Evolutionary conservation across 2,113 vertebrate species (phyloP), one percentile per base, ranked within the genome.

Genomic region (Ranitomeya imitator): DNA sequence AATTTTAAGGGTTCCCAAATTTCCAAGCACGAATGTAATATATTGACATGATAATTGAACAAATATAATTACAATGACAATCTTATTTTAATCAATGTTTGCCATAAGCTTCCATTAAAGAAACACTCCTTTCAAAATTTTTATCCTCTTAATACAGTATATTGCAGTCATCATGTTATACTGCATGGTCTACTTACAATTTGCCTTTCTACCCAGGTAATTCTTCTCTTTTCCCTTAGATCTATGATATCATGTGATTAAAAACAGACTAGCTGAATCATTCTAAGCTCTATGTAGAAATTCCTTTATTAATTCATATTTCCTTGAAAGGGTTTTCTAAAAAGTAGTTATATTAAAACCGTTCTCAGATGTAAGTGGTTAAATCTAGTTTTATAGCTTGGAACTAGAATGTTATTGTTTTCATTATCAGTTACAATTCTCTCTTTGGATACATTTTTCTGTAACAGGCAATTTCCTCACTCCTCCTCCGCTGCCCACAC

Each of bases 391-490:
- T 69, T 26, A 26, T 26, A 69, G 23, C 67, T 26, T 26, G 67
- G n/a, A 13, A 37, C n/a, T 73, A 73, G 71, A 19, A 74, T n/a
- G 19, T 54, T 52, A 21, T 77, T 78, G 45, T 78, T 78, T 78
- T 78, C 52, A 78, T 78, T 54, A 54, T 54, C 16, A 12, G 52
- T 78, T 55, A 11, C 18, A 21, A 23, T 54, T 23, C 21, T 78
- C 76, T 78, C 51, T 78, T 55, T 12, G 11, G 76, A 78, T 78
- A n/a, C 76, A 55, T 78, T 78, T 78, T 78, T 54, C 52, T 78
- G 52, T 78, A 55, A 52, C 45, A 78, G 76, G 76, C 76, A n/a
- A 78, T 78, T 78, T 78, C 45, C 45, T 54, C 45, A 18, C 51
- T 52, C 45, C 74, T 55, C 45, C 52, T 78, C 12, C 52, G 1